Evolutionary conservation across 2,797 vertebrate genomes (phyloP).

Genomic region (Poecilia wingei): DNA sequence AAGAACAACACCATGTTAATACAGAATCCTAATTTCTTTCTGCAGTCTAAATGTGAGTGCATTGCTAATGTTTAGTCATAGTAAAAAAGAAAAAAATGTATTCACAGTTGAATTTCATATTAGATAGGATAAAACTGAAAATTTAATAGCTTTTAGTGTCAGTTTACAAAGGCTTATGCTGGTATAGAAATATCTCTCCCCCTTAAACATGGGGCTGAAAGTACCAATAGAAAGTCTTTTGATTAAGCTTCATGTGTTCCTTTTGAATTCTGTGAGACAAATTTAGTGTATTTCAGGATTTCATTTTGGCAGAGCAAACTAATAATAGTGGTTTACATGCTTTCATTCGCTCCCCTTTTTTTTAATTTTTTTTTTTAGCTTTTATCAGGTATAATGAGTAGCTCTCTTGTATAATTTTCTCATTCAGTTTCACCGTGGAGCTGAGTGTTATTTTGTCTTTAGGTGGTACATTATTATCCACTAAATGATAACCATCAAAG

Average conservation of each 20-base stretch:
- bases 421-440: slow-evolving; percentile 58
- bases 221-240: slow-evolving; percentile 23
- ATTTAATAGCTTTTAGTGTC: background rate
- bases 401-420: slow-evolving; percentile 71
- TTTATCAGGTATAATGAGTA: slow-evolving; percentile 66
- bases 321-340: slow-evolving; percentile 49
- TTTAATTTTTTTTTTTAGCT: slow-evolving; percentile 1
- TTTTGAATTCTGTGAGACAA: slow-evolving; percentile 28
- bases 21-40: background rate
- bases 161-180: slow-evolving; percentile 1
- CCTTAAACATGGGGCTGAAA: slow-evolving; percentile 6
- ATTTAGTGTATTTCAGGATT: slow-evolving; percentile 33
- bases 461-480: slow-evolving; percentile 77
- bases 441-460: slow-evolving; percentile 75
- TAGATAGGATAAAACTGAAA: background rate
- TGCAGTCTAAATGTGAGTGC: background rate
- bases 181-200: slow-evolving; percentile 9
- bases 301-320: slow-evolving; percentile 46
- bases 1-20: background rate
- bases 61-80: background rate
- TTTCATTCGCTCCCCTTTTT: slow-evolving; percentile 16
- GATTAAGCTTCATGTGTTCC: slow-evolving; percentile 14
- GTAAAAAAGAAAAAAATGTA: background rate
- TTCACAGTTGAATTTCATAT: background rate
- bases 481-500: slow-evolving; percentile 73